A percentile compares a stretch with the other conserved stretches of the same genome.
Evolutionary conservation across 2,113 vertebrate genomes (phyloP).

Genomic region (Myiopsitta monachus): DNA sequence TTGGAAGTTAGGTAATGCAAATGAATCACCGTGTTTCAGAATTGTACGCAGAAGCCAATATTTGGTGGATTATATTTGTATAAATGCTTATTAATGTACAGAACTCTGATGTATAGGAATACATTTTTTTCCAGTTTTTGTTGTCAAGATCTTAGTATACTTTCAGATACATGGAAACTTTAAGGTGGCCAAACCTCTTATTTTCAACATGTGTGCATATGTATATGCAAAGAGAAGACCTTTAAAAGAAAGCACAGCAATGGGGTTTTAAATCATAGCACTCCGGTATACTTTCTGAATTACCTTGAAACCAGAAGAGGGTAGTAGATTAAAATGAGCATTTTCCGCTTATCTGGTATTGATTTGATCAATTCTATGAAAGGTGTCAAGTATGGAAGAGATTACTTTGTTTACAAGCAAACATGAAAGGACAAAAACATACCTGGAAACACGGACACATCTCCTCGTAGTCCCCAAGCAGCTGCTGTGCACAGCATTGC

Average conservation of each 20-base stretch:
- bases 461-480: neutral
- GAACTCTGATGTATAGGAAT: constrained; percentile 44
- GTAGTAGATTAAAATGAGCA: constrained; percentile 14
- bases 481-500: constrained; percentile 13
- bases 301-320: neutral
- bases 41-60: constrained; percentile 65
- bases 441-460: constrained; percentile 5
- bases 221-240: neutral
- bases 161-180: neutral
- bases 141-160: constrained; percentile 18
- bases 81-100: constrained; percentile 65
- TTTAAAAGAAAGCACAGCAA: neutral
- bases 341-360: constrained; percentile 17
- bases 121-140: neutral
- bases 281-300: neutral
- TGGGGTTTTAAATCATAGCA: constrained; percentile 19
- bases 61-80: constrained; percentile 72
- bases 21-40: constrained; percentile 62
- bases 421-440: constrained; percentile 8
- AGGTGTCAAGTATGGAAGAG: constrained; percentile 19
- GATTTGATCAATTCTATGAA: constrained; percentile 9
- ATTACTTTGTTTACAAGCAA: constrained; percentile 16
- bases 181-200: constrained; percentile 37
- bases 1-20: constrained; percentile 56
- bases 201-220: neutral